Percentiles rank a stretch among this genome's conserved stretches.
phyloP scores from a whole-genome alignment of 92 coral and sea anemone genomes.

The Palythoa heliodiscus region DNA sequence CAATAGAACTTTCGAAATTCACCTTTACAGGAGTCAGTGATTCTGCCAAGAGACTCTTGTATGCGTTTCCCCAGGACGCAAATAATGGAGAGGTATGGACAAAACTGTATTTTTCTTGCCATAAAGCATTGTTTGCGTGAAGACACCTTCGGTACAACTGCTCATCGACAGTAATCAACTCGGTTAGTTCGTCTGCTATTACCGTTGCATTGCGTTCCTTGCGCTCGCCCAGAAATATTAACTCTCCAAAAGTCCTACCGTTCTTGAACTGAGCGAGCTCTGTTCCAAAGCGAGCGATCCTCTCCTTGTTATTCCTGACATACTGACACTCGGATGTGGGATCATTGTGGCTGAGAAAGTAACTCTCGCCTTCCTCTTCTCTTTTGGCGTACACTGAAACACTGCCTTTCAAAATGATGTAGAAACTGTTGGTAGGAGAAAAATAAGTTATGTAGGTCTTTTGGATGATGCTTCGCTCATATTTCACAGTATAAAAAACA shows the following conservation, averaged over 20 bases:
- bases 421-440: conserved; percentile 60
- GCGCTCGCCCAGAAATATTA: conserved; percentile 71
- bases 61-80: conserved; percentile 66
- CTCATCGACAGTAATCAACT: conserved; percentile 67
- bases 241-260: conserved; percentile 92
- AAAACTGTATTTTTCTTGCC: conserved; percentile 80
- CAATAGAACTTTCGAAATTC: conserved; percentile 76
- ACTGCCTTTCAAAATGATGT: conserved; percentile 87
- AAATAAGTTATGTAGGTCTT: not conserved
- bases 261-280: conserved; percentile 73
- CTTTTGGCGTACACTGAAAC: conserved; percentile 88
- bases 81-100: conserved; percentile 76
- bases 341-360: conserved; percentile 43
- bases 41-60: conserved; percentile 76
- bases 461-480: too few species aligned
- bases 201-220: conserved; percentile 93
- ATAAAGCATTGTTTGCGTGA: conserved; percentile 58
- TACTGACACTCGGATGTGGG: conserved; percentile 53
- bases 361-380: conserved; percentile 66
- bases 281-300: conserved; percentile 82
- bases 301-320: conserved; percentile 76
- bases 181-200: conserved; percentile 83
- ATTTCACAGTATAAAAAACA: too few species aligned
- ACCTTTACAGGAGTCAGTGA: conserved; percentile 73
- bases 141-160: conserved; percentile 63